Evolutionary conservation across 2,888 invertebrate genomes (phyloP), one percentile per base, ranked within the genome.

Genomic region (Aelia acuminata): DNA sequence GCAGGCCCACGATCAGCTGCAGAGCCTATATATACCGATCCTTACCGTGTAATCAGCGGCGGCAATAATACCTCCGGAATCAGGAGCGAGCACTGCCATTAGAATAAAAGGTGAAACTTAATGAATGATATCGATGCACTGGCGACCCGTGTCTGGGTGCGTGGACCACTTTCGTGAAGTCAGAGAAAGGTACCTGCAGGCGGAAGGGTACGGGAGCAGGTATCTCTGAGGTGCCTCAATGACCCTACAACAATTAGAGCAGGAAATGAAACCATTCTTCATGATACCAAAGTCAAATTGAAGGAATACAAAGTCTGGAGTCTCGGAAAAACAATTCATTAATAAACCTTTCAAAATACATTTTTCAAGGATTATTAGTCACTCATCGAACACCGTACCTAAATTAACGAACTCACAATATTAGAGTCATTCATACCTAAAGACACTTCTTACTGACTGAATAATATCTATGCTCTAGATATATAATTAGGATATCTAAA

Each of bases 61-160:
- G 57, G 57, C 57, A 57, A 57, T 57, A 57, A 57, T 57, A 26
- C 57, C 57, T 4, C 3, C 26, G 7, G 7, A 0, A 20, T 18
- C 49, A 20, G 49, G 13, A 49, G 13, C 15, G 49, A 15, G 49
- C 57, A 26, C 57, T 57, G 26, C 26, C 26, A 57, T 57, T 57
- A 57, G 11, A 15, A 26, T 57, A 57, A 57, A 26, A 57, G 57
- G 57, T 26, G 57, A 57, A 57, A 57, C 57, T 57, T 57, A 57
- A 57, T 57, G 57, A 57, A 57, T 57, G 57, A 57, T 57, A 57
- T 57, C 57, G 57, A 57, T 57, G 57, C 57, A 57, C 57, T 57
- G 26, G 57, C n/a, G 53, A 53, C 53, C 53, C 53, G 11, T 4
- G 26, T 57, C 57, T 4, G 26, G 15, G 26, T 57, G 57, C 57